A percentile compares a stretch with the other conserved stretches of the same genome.
Conservation (phyloP, 35 echinoderm and acorn worm genomes). For the Ptychodera flava region DNA sequence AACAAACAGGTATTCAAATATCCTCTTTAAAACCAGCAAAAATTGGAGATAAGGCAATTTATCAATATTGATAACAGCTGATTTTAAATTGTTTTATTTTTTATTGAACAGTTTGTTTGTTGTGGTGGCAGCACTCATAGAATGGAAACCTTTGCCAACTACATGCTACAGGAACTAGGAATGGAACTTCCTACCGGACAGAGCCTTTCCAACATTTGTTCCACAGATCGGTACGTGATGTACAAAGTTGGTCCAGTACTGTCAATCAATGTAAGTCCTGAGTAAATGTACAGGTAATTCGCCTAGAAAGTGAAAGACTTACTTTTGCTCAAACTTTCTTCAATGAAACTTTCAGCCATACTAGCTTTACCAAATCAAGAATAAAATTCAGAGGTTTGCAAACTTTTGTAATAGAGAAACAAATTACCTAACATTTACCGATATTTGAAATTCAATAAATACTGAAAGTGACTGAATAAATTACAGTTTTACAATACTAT, state of each 20-base stretch:
- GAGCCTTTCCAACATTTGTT: constrained; percentile 34
- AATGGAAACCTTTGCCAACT: constrained; percentile 61
- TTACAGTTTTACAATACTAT: no score
- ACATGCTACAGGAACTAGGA: constrained; percentile 24
- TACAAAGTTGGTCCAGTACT: constrained; percentile 78
- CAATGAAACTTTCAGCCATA: no score
- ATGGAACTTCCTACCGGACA: not conserved
- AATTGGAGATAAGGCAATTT: not conserved
- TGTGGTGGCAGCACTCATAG: constrained; percentile 56
- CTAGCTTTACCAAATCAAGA: no score
- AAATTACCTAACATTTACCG: no score
- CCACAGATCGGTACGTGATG: constrained; percentile 59
- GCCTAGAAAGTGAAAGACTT: no score
- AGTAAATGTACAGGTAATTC: no score
- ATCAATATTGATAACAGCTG: not conserved
- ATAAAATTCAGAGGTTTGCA: no score
- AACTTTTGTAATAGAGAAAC: no score
- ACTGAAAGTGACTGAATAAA: no score
- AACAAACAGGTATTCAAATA: not conserved
- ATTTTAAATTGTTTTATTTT: not conserved
- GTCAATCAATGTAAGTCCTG: constrained; percentile 63
- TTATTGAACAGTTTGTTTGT: constrained; percentile 59
- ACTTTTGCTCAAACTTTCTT: no score
- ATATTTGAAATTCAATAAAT: no score
- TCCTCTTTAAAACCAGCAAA: not conserved